Conservation (phyloP, 1,140 invertebrate genomes). For the Leptinotarsa defecta region DNA sequence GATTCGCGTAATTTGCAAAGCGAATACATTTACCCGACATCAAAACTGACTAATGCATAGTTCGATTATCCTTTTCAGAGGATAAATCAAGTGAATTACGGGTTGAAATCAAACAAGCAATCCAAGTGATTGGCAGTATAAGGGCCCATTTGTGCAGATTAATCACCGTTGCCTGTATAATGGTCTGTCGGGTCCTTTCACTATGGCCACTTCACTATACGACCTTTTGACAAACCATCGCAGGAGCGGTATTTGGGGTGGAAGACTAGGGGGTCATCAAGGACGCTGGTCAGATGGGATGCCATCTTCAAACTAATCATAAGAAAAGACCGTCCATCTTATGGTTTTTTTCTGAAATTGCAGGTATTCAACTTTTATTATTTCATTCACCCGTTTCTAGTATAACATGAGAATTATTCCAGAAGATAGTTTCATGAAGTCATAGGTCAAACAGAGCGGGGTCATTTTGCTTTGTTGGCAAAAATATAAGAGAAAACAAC, state of each 20-base stretch:
- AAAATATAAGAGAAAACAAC: too few species aligned
- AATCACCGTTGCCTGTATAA: constrained; percentile 37
- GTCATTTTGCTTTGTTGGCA: too few species aligned
- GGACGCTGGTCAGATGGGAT: too few species aligned
- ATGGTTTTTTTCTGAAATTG: neutral
- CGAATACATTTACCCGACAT: neutral
- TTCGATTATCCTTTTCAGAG: constrained; percentile 26
- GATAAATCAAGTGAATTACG: constrained; percentile 34
- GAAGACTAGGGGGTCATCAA: too few species aligned
- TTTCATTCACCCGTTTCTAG: neutral
- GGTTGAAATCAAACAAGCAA: constrained; percentile 40
- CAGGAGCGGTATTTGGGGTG: constrained; percentile 13
- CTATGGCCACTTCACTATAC: constrained; percentile 41
- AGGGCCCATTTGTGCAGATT: constrained; percentile 41
- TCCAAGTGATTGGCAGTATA: constrained; percentile 42
- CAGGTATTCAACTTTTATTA: neutral
- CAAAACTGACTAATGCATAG: constrained; percentile 30
- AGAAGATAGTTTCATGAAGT: too few species aligned
- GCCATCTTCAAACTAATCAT: too few species aligned
- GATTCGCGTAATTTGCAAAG: neutral
- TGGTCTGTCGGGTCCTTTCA: constrained; percentile 38
- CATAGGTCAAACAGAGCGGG: too few species aligned
- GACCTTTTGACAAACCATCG: constrained; percentile 42
- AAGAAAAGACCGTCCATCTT: neutral
- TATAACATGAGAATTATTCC: too few species aligned